Evolutionary conservation across 2,888 invertebrate genomes (phyloP).

Genomic region (Smittia aterrima): DNA sequence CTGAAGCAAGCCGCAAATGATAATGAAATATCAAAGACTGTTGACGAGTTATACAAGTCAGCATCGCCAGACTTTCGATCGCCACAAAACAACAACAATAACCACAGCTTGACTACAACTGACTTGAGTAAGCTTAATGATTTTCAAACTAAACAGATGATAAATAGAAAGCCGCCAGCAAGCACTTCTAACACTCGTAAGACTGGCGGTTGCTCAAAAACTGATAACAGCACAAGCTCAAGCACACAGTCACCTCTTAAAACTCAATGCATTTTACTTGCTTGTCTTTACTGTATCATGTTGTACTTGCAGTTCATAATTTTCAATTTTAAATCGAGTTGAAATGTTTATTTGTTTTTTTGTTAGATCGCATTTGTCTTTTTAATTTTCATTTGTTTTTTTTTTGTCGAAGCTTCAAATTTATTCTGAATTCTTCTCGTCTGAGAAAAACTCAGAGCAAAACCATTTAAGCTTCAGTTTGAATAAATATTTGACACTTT

Average conservation of each 20-base stretch:
- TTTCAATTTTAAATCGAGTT: constrained; percentile 30
- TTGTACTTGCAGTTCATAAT: constrained; percentile 35
- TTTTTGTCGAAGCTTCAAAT: too few species aligned
- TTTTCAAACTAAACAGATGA: constrained; percentile 14
- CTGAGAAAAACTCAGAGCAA: too few species aligned
- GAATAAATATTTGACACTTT: too few species aligned
- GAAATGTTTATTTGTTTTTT: background rate
- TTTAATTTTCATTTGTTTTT: too few species aligned
- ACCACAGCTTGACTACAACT: constrained; percentile 28
- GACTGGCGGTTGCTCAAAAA: background rate
- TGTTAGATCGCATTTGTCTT: background rate
- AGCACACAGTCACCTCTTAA: background rate
- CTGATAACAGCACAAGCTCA: constrained; percentile 2
- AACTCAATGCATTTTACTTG: constrained; percentile 34
- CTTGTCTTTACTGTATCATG: constrained; percentile 34
- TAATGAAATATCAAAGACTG: constrained; percentile 7
- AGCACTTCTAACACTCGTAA: constrained; percentile 43
- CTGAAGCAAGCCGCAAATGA: constrained; percentile 23
- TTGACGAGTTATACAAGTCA: background rate
- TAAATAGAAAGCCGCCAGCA: constrained; percentile 26
- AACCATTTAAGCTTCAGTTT: too few species aligned
- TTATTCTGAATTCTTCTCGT: too few species aligned
- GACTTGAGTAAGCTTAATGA: constrained; percentile 38
- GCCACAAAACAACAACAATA: constrained; percentile 12
- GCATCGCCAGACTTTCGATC: background rate